phyloP scores from a whole-genome alignment of 2,113 vertebrate species.

The Motacilla tschutschensis region DNA sequence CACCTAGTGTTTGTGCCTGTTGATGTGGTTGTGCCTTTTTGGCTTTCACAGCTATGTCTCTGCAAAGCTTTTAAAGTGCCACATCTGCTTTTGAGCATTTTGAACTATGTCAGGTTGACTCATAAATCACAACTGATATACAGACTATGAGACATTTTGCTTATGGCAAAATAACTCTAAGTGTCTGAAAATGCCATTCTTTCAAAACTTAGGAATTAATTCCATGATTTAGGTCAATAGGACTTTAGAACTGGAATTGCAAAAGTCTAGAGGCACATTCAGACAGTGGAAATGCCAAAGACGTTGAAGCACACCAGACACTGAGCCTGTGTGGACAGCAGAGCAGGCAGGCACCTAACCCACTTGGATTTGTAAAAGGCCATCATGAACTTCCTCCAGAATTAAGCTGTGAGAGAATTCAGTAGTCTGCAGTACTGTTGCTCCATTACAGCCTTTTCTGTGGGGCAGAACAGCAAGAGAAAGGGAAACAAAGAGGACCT shows the following conservation, averaged over 20 bases:
- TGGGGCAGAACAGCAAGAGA: not conserved
- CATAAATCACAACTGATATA: not conserved
- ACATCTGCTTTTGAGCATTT: not conserved
- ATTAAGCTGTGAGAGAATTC: not conserved
- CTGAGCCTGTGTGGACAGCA: accelerated
- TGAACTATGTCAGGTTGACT: not conserved
- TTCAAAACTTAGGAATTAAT: not conserved
- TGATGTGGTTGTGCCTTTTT: not conserved
- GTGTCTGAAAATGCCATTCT: not conserved
- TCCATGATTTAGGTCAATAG: not conserved
- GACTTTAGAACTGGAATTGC: not conserved
- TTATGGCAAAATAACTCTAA: not conserved
- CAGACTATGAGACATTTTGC: not conserved
- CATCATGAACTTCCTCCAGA: not conserved
- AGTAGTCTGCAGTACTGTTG: not conserved
- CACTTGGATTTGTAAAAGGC: not conserved
- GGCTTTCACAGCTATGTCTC: not conserved
- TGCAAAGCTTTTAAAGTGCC: not conserved
- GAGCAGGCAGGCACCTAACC: not conserved
- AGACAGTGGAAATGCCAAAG: not conserved
- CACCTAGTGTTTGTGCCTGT: not conserved
- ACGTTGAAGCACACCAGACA: not conserved
- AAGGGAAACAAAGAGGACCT: not conserved
- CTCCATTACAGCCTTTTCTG: not conserved
- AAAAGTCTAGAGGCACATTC: not conserved